Conservation (phyloP, 2,113 vertebrate species). For the Acrocephalus arundinaceus region DNA sequence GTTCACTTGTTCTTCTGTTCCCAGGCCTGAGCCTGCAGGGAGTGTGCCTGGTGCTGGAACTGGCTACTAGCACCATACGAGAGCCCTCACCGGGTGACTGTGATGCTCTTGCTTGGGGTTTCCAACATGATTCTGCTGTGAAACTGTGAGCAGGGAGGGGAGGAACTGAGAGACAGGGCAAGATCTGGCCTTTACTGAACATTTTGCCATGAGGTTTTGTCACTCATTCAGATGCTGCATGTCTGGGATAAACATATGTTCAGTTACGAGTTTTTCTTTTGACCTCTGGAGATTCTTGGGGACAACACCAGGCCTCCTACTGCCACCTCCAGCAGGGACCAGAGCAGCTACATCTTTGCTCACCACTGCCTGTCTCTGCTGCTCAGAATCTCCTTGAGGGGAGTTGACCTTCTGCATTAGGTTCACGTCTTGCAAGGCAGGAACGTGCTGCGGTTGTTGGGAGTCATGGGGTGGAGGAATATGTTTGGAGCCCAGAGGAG, state of each 20-base stretch:
- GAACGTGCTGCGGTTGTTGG: background rate
- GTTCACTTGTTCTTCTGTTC: background rate
- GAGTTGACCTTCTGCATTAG: background rate
- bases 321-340: background rate
- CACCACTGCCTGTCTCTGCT: background rate
- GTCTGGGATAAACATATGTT: fast-evolving
- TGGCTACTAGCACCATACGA: background rate
- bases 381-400: background rate
- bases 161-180: background rate
- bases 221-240: background rate
- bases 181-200: background rate
- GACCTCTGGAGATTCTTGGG: background rate
- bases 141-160: background rate
- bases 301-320: background rate
- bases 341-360: background rate
- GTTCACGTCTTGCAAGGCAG: background rate
- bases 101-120: background rate
- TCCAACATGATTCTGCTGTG: fast-evolving
- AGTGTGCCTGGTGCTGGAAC: background rate
- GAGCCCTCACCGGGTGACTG: background rate
- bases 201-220: background rate
- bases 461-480: background rate
- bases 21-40: background rate
- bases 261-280: background rate
- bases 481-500: background rate